A percentile compares a stretch with the other conserved stretches of the same genome.
These are phyloP conservation scores for Anabacerthia variegaticeps DNA, from an alignment of 2,797 vertebrate genomes.

Conservation along the genomic window DNA sequence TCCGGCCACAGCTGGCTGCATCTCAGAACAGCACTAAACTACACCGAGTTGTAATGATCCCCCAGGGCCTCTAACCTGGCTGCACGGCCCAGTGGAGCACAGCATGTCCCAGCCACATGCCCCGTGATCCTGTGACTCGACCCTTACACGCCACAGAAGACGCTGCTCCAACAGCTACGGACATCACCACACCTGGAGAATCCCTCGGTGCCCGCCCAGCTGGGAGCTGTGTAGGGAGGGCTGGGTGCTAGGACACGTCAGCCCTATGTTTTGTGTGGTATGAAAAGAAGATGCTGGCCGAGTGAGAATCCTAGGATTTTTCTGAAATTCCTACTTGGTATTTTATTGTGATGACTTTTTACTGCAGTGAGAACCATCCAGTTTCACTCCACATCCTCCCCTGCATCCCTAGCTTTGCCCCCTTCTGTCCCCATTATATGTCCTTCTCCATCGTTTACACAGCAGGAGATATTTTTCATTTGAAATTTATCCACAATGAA, in stretches of 20 bases:
- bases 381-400: background rate
- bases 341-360: background rate
- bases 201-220: background rate
- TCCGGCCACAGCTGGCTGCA: background rate
- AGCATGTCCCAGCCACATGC: background rate
- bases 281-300: background rate
- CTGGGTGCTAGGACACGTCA: background rate
- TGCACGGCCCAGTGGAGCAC: background rate
- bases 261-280: background rate
- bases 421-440: background rate
- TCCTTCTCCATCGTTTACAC: background rate
- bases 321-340: background rate
- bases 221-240: background rate
- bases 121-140: background rate
- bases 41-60: background rate
- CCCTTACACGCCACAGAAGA: background rate
- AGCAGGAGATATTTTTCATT: background rate
- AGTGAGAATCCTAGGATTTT: background rate
- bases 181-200: background rate
- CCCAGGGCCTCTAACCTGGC: background rate
- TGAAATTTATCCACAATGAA: background rate
- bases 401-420: background rate
- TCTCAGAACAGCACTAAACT: background rate
- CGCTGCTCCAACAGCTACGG: background rate
- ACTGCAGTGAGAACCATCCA: background rate